Evolutionary conservation across 1,140 invertebrate species (phyloP).

Genomic region (Drosophila varians): DNA sequence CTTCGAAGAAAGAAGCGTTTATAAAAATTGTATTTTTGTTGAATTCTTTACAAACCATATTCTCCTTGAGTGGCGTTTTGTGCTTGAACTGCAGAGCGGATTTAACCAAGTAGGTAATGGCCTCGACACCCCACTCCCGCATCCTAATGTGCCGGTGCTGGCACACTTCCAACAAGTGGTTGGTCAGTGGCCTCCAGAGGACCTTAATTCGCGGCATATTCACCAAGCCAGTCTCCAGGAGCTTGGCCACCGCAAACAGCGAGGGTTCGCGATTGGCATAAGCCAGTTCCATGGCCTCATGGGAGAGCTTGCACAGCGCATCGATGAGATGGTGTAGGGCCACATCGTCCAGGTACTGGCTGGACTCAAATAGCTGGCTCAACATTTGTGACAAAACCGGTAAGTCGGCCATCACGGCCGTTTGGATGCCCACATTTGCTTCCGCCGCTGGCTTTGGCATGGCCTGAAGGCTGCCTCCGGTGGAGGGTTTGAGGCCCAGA

Average conservation of each 20-base stretch:
- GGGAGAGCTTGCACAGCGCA: slow-evolving; percentile 97
- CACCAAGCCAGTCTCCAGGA: slow-evolving; percentile 97
- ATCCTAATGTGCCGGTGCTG: slow-evolving; percentile 97
- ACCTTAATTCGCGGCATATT: slow-evolving; percentile 97
- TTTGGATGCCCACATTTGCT: slow-evolving; percentile 96
- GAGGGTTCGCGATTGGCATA: slow-evolving; percentile 98
- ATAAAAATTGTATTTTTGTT: background rate
- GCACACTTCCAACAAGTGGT: slow-evolving; percentile 97
- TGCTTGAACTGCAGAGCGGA: slow-evolving; percentile 95
- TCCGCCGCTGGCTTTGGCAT: slow-evolving; percentile 87
- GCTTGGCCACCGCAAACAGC: slow-evolving; percentile 97
- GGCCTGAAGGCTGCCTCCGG: slow-evolving; percentile 94
- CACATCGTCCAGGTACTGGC: slow-evolving; percentile 96
- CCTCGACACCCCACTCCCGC: slow-evolving; percentile 98
- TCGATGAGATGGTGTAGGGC: slow-evolving; percentile 98
- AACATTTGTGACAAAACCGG: slow-evolving; percentile 97
- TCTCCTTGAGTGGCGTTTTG: slow-evolving; percentile 92
- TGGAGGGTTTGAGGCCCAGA: slow-evolving; percentile 96
- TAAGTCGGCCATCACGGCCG: slow-evolving; percentile 97
- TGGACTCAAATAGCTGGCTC: slow-evolving; percentile 96
- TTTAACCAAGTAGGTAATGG: slow-evolving; percentile 97
- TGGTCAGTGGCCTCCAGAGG: slow-evolving; percentile 97
- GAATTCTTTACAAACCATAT: slow-evolving; percentile 87
- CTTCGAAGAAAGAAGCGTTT: slow-evolving; percentile 79
- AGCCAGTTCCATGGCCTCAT: slow-evolving; percentile 98